phyloP scores from a whole-genome alignment of 2,113 vertebrate genomes.

The Conger conger region DNA sequence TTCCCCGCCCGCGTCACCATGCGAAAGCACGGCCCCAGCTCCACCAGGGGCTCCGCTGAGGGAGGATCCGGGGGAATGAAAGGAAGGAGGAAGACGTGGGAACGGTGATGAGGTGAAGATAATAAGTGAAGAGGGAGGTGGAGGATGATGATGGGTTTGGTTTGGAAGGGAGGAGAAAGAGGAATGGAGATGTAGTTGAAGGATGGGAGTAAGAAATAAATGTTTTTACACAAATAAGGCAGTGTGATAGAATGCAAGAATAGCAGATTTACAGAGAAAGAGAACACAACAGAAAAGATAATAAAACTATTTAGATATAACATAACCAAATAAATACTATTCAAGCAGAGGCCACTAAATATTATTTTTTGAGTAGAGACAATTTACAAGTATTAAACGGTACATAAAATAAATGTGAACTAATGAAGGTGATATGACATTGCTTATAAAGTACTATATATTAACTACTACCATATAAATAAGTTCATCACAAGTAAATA shows the following conservation, averaged over 20 bases:
- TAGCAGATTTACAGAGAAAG: constrained; percentile 36
- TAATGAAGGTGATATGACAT: not conserved
- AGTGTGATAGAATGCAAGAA: not conserved
- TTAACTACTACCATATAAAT: no score
- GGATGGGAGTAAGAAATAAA: not conserved
- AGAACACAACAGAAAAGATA: not conserved
- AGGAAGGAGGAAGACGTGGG: not conserved
- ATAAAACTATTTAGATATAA: not conserved
- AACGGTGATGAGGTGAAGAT: not conserved
- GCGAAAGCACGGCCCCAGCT: constrained; percentile 79
- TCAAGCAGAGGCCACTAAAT: not conserved
- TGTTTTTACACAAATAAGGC: not conserved
- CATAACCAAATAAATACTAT: not conserved
- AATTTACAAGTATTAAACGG: no score
- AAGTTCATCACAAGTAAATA: not conserved
- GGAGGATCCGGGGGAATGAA: not conserved
- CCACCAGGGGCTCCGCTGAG: constrained; percentile 49
- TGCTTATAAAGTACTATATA: no score
- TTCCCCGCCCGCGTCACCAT: constrained; percentile 66
- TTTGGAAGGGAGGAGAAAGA: not conserved
- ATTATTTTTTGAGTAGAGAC: not conserved
- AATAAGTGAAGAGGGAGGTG: not conserved
- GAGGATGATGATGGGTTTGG: not conserved
- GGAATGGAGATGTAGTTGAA: not conserved
- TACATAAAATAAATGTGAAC: not conserved